A percentile compares a stretch with the other conserved stretches of the same genome.
phyloP scores from a whole-genome alignment of 2,888 invertebrate species.

The Melieria omissa region DNA sequence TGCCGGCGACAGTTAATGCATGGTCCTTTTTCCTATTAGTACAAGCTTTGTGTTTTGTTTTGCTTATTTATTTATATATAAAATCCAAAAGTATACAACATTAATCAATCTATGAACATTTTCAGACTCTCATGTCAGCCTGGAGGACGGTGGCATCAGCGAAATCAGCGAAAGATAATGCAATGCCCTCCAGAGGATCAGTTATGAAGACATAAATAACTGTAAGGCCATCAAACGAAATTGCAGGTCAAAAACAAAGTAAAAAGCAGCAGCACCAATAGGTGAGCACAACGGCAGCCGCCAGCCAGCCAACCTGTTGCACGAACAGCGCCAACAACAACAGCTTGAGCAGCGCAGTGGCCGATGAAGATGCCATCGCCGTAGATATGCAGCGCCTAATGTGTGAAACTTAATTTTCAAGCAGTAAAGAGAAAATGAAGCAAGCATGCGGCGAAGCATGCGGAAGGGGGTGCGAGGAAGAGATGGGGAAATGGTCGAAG shows the following conservation, averaged over 20 bases:
- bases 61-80: too few species aligned
- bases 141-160: slow-evolving; percentile 13
- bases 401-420: slow-evolving; percentile 37
- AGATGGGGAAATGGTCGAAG: slow-evolving; percentile 12
- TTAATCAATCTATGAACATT: too few species aligned
- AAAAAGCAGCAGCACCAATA: neutral
- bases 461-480: neutral
- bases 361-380: slow-evolving; percentile 28
- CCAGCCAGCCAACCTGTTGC: neutral
- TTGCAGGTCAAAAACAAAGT: slow-evolving; percentile 24
- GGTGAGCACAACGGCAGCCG: neutral
- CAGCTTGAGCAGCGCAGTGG: slow-evolving; percentile 36
- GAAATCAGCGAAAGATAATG: slow-evolving; percentile 32
- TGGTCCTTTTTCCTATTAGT: too few species aligned
- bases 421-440: slow-evolving; percentile 3
- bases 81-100: too few species aligned
- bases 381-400: slow-evolving; percentile 34
- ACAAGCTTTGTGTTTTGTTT: too few species aligned
- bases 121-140: too few species aligned
- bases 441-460: neutral
- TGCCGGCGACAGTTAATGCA: too few species aligned
- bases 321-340: slow-evolving; percentile 14
- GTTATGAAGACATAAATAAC: slow-evolving; percentile 48
- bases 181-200: slow-evolving; percentile 42
- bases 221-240: slow-evolving; percentile 42